A percentile compares a stretch with the other conserved stretches of the same genome.
These are phyloP conservation scores for Cichladusa arquata DNA, from an alignment of 2,113 vertebrate species.

Conservation along the genomic window DNA sequence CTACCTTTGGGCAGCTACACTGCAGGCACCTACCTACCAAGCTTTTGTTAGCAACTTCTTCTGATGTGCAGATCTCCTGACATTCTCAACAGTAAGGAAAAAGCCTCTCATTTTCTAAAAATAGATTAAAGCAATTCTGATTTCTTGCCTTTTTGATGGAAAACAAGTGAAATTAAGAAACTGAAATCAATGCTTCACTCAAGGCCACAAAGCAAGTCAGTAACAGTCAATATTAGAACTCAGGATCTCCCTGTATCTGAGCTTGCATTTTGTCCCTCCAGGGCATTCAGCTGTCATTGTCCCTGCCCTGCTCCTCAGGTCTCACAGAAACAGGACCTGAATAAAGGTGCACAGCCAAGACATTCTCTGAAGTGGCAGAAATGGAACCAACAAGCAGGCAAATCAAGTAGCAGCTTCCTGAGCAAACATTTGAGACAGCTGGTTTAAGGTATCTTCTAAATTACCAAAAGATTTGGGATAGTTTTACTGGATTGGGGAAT, in stretches of 20 bases:
- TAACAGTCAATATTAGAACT: not conserved
- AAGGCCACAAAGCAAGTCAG: not conserved
- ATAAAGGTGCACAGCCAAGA: too few species aligned
- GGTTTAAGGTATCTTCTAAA: too few species aligned
- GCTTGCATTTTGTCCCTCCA: not conserved
- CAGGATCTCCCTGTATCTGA: not conserved
- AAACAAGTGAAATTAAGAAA: not conserved
- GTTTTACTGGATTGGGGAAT: too few species aligned
- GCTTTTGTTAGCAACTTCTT: not conserved
- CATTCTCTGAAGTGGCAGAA: too few species aligned
- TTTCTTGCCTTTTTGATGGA: not conserved
- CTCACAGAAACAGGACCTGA: not conserved
- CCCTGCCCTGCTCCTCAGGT: not conserved
- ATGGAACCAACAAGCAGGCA: too few species aligned
- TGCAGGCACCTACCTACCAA: not conserved
- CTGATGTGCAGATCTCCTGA: rapidly evolving
- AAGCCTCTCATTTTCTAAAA: not conserved
- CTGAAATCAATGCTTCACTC: not conserved
- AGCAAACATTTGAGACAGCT: too few species aligned
- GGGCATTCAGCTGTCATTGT: not conserved
- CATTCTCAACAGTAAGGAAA: not conserved
- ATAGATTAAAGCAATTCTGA: not conserved
- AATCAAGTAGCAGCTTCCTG: too few species aligned
- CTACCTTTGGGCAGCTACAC: not conserved
- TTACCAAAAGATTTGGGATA: too few species aligned